Evolutionary conservation across 1,140 invertebrate genomes (phyloP).

Genomic region (Drosophila gunungcola): DNA sequence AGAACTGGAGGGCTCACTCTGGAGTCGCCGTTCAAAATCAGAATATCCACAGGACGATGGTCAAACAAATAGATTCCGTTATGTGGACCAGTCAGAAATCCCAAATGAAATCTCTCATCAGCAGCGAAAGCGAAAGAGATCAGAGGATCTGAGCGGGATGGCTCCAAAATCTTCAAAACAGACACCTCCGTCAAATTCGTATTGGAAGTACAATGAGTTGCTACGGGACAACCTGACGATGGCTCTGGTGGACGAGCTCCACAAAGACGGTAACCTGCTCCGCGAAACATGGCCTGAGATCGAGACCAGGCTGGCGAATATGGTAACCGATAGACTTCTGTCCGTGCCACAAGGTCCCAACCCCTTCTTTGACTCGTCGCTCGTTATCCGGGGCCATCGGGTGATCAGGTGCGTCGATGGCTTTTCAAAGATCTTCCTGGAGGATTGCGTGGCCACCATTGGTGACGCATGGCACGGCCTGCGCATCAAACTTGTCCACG

Average conservation of each 20-base stretch:
- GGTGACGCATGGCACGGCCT: neutral
- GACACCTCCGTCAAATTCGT: no score
- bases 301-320: neutral
- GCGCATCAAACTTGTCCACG: neutral
- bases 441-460: neutral
- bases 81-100: no score
- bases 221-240: neutral
- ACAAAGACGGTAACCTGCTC: neutral
- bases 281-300: conserved; percentile 1
- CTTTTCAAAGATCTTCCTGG: neutral
- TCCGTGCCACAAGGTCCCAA: neutral
- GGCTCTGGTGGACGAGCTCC: neutral
- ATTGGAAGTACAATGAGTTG: neutral
- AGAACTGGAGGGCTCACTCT: neutral
- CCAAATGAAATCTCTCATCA: neutral
- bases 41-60: neutral
- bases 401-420: conserved; percentile 3
- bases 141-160: neutral
- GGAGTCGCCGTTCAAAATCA: neutral
- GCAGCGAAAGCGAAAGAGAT: neutral
- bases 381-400: neutral
- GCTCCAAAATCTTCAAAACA: neutral
- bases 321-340: conserved; percentile 4
- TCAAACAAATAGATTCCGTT: no score
- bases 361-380: neutral